Percentiles rank a stretch among this genome's conserved stretches.
Evolutionary conservation across 2,888 invertebrate species (phyloP).

Genomic region (Hofmannophila pseudospretella): DNA sequence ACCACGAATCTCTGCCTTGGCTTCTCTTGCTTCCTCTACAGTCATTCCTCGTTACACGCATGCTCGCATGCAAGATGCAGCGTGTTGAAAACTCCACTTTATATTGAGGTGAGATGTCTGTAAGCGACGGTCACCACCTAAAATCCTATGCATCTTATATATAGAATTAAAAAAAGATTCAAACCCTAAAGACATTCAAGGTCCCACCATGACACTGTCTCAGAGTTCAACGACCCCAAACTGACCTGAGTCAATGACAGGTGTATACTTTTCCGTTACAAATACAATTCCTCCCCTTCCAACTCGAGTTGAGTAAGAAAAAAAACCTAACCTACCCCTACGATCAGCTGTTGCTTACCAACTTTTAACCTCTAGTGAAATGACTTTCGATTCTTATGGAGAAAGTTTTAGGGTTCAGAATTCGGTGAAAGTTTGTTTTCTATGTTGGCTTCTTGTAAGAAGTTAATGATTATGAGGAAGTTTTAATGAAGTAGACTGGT

Average conservation of each 20-base stretch:
- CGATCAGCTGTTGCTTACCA: constrained; percentile 21
- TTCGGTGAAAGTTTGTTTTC: background rate
- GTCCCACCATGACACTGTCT: no score
- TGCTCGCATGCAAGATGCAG: no score
- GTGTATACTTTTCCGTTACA: constrained; percentile 24
- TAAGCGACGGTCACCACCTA: no score
- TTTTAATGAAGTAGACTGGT: background rate
- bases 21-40: no score
- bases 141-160: no score
- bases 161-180: no score
- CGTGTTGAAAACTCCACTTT: no score
- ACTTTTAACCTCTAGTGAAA: background rate
- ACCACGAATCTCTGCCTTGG: no score
- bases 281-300: constrained; percentile 15
- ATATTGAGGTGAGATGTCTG: no score
- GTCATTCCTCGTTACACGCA: no score
- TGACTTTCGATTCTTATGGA: background rate
- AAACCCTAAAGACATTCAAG: no score
- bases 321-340: constrained; percentile 14
- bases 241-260: constrained; percentile 23
- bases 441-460: background rate
- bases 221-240: constrained; percentile 14
- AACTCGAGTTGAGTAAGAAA: constrained; percentile 12
- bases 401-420: background rate
- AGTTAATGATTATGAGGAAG: background rate